A percentile compares a stretch with the other conserved stretches of the same genome.
Conservation (phyloP, 2,113 vertebrate species). For the Pygathrix nemaeus region DNA sequence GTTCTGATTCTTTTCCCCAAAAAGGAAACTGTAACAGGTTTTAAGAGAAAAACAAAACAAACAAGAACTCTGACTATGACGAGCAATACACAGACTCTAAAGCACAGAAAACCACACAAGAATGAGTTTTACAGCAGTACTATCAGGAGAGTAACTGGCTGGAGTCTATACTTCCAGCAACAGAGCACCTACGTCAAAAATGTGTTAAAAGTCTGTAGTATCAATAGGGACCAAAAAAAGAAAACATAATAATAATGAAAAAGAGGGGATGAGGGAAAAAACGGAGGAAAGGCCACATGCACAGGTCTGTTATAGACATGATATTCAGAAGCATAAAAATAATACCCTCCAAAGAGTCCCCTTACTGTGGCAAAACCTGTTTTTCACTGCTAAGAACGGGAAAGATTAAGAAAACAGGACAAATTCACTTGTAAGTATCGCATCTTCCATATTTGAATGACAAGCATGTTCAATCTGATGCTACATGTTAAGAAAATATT, state of each 20-base stretch:
- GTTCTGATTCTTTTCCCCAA: not conserved
- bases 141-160: not conserved
- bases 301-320: conserved; percentile 65
- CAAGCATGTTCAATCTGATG: conserved; percentile 57
- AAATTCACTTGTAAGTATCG: conserved; percentile 44
- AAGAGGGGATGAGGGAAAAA: not conserved
- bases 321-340: conserved; percentile 60
- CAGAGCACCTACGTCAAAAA: conserved; percentile 61
- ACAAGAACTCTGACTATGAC: not conserved
- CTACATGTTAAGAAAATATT: conserved; percentile 51
- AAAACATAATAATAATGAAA: not conserved
- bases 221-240: conserved; percentile 31
- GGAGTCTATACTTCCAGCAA: not conserved
- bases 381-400: conserved; percentile 22
- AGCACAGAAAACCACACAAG: conserved; percentile 38
- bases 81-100: conserved; percentile 15
- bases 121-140: conserved; percentile 8
- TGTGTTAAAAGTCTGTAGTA: conserved; percentile 64
- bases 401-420: not conserved
- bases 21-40: conserved; percentile 61
- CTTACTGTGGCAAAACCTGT: conserved; percentile 31
- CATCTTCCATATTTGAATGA: conserved; percentile 60
- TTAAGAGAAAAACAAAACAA: conserved; percentile 26
- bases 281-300: conserved; percentile 54
- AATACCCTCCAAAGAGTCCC: not conserved